Conservation (phyloP, 2,888 invertebrate genomes). For the Epirrhoe tristata region DNA sequence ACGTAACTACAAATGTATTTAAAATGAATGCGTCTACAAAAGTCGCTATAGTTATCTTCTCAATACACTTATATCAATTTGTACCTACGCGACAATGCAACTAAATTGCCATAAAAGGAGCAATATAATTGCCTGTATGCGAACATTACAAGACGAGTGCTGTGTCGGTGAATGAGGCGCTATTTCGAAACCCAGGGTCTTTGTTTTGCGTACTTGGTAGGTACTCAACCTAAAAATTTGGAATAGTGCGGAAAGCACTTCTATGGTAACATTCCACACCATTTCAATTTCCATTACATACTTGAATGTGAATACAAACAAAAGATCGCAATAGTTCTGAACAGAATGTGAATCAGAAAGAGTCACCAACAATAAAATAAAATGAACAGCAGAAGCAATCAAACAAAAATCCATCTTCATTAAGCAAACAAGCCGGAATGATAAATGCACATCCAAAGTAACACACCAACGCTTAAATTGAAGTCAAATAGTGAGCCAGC, state of each 20-base stretch:
- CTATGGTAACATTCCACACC: too few relatives aligned
- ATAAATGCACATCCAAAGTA: conserved; percentile 41
- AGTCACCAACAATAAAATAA: background rate
- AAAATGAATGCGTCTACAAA: too few relatives aligned
- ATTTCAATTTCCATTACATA: too few relatives aligned
- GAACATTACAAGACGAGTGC: conserved; percentile 6
- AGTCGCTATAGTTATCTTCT: too few relatives aligned
- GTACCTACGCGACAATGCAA: too few relatives aligned
- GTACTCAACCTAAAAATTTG: conserved; percentile 17
- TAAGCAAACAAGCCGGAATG: conserved; percentile 34
- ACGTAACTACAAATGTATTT: too few relatives aligned
- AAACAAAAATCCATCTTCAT: conserved; percentile 32
- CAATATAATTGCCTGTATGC: background rate
- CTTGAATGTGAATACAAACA: too few relatives aligned
- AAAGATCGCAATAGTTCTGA: too few relatives aligned
- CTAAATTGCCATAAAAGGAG: background rate
- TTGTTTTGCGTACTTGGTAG: conserved; percentile 21
- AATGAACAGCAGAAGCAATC: background rate
- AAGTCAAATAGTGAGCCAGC: conserved; percentile 41
- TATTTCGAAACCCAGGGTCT: conserved; percentile 13
- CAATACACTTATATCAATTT: too few relatives aligned
- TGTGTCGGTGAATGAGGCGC: conserved; percentile 17
- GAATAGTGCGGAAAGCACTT: conserved; percentile 8
- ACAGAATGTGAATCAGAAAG: background rate
- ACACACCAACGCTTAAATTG: conserved; percentile 37